Conservation (phyloP, 2,797 vertebrate species). For the Phoebastria nigripes region DNA sequence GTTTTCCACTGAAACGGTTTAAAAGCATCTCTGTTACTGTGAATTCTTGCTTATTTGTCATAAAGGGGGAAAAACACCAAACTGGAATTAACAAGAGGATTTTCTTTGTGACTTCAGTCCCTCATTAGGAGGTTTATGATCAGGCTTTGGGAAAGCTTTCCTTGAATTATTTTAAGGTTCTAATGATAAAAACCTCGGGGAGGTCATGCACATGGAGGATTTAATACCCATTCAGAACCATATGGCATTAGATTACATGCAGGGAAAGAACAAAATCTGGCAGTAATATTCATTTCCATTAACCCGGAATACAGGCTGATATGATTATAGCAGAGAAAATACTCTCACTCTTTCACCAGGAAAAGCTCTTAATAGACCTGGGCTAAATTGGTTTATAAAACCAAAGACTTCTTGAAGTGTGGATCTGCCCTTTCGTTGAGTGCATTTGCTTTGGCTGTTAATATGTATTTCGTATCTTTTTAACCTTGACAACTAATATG, state of each 20-base stretch:
- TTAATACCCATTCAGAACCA: constrained; percentile 63
- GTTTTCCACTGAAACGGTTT: constrained; percentile 40
- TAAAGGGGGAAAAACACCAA: background rate
- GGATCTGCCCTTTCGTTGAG: background rate
- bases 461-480: background rate
- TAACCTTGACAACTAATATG: background rate
- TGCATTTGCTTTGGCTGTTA: background rate
- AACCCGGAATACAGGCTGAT: constrained; percentile 54
- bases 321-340: constrained; percentile 56
- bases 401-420: background rate
- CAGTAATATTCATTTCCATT: constrained; percentile 66
- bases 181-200: constrained; percentile 62
- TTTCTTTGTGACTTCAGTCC: constrained; percentile 51
- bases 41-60: constrained; percentile 40
- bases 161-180: constrained; percentile 61
- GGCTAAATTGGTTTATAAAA: constrained; percentile 45
- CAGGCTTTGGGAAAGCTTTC: constrained; percentile 26
- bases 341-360: constrained; percentile 13
- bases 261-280: constrained; percentile 59
- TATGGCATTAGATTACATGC: constrained; percentile 62
- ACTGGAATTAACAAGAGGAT: constrained; percentile 27
- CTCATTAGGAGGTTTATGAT: constrained; percentile 63
- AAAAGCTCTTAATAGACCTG: constrained; percentile 38
- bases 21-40: constrained; percentile 2
- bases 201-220: constrained; percentile 55